These are phyloP conservation scores for Gastrophysa polygoni DNA, from an alignment of 2,888 invertebrate species.

Conservation along the genomic window DNA sequence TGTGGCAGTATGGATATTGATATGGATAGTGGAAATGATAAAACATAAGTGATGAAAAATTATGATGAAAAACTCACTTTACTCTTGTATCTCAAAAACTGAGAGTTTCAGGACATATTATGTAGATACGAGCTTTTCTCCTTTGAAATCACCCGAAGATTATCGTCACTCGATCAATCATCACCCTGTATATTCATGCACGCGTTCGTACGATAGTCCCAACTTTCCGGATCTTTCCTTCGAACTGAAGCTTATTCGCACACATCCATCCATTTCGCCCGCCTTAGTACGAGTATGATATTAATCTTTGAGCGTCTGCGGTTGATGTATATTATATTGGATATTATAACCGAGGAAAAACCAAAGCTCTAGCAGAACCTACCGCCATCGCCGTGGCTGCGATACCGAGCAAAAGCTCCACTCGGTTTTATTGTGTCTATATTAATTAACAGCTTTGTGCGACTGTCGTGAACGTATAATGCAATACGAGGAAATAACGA, in stretches of 20 bases:
- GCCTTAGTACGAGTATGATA: slow-evolving; percentile 54
- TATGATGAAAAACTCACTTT: too few relatives aligned
- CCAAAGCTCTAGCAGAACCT: slow-evolving; percentile 44
- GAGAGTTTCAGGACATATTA: too few relatives aligned
- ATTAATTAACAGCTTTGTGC: slow-evolving; percentile 48
- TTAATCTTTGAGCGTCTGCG: slow-evolving; percentile 58
- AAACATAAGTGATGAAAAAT: too few relatives aligned
- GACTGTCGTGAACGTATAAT: slow-evolving; percentile 8
- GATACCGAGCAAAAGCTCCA: slow-evolving; percentile 43
- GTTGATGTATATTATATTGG: slow-evolving; percentile 60
- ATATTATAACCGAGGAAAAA: slow-evolving; percentile 56
- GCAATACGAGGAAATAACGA: too few relatives aligned
- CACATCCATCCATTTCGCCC: slow-evolving; percentile 47
- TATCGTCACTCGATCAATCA: too few relatives aligned
- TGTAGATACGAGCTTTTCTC: too few relatives aligned
- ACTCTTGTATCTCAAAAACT: too few relatives aligned
- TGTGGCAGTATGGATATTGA: too few relatives aligned
- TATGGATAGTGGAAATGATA: too few relatives aligned
- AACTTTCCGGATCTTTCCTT: not conserved
- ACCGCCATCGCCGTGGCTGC: slow-evolving; percentile 33
- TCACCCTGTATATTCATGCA: too few relatives aligned
- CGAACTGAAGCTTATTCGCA: slow-evolving; percentile 34
- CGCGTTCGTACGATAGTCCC: too few relatives aligned
- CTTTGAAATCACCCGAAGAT: too few relatives aligned
- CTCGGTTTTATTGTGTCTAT: slow-evolving; percentile 50